These are phyloP conservation scores for Apostichopus californicus DNA, from an alignment of 35 echinoderm and acorn worm genomes.

Conservation along the genomic window DNA sequence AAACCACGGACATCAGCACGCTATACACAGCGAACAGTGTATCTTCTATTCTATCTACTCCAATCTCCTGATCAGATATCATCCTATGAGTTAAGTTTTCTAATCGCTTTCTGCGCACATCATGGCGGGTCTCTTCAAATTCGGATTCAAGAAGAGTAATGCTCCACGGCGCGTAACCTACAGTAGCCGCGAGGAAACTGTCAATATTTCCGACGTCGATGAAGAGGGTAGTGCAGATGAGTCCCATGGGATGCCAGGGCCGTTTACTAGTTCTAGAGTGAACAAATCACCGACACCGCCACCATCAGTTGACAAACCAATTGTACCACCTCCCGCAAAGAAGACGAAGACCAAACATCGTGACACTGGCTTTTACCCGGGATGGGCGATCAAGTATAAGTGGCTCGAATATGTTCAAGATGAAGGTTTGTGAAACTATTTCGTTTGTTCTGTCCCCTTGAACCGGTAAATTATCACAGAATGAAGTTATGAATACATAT, in stretches of 20 bases:
- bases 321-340: constrained; percentile 1
- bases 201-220: constrained; percentile 7
- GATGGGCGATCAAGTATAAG: constrained; percentile 3
- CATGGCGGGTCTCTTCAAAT: background rate
- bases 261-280: background rate
- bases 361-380: constrained; percentile 3
- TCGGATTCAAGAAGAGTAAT: background rate
- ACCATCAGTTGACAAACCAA: constrained; percentile 1
- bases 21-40: too few relatives aligned
- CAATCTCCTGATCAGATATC: too few relatives aligned
- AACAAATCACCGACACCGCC: background rate
- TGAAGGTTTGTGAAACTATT: background rate
- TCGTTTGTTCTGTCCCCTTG: background rate
- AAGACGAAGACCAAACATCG: constrained; percentile 8
- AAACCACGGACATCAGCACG: too few relatives aligned
- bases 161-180: background rate
- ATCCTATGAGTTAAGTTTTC: too few relatives aligned
- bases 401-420: background rate
- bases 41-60: too few relatives aligned
- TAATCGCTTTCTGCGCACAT: background rate
- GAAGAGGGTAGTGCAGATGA: background rate
- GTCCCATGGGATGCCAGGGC: background rate
- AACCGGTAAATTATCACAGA: too few relatives aligned
- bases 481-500: too few relatives aligned
- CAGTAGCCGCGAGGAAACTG: constrained; percentile 7